Evolutionary conservation across 1,140 invertebrate genomes (phyloP).

Genomic region (Sycophila sp.): DNA sequence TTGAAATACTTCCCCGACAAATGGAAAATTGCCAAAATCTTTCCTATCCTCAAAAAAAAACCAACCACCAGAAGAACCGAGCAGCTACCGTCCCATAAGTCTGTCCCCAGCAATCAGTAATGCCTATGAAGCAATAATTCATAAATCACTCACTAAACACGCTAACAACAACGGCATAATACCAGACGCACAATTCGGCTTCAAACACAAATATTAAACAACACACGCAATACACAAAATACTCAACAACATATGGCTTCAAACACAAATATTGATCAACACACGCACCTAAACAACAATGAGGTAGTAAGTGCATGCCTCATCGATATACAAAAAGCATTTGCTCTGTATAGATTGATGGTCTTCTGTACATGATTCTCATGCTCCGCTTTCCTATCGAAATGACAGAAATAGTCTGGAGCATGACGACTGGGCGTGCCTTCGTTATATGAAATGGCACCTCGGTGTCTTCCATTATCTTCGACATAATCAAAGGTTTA

Average conservation of each 20-base stretch:
- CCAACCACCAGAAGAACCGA: neutral
- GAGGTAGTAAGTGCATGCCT: neutral
- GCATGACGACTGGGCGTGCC: neutral
- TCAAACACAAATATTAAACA: neutral
- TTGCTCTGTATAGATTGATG: conserved; percentile 47
- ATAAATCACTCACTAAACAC: neutral
- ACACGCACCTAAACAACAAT: conserved; percentile 11
- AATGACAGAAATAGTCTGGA: neutral
- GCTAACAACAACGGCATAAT: neutral
- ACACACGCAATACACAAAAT: conserved; percentile 33
- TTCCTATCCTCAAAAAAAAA: conserved; percentile 27
- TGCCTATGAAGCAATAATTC: conserved; percentile 3
- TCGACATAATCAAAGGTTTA: conserved; percentile 34
- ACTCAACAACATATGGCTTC: conserved; percentile 13
- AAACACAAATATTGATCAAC: neutral
- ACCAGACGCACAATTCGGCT: conserved; percentile 11
- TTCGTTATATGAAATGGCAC: neutral
- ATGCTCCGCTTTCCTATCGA: conserved; percentile 48
- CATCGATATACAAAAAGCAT: conserved; percentile 30
- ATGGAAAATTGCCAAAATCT: conserved; percentile 6
- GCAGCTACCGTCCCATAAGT: conserved; percentile 22
- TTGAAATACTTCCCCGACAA: neutral
- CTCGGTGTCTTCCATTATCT: neutral
- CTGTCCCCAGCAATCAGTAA: conserved; percentile 15
- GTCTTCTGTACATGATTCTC: conserved; percentile 42